Base-by-base conservation (phyloP, 2,797 vertebrate genomes). In the Uromys caudimaculatus region DNA sequence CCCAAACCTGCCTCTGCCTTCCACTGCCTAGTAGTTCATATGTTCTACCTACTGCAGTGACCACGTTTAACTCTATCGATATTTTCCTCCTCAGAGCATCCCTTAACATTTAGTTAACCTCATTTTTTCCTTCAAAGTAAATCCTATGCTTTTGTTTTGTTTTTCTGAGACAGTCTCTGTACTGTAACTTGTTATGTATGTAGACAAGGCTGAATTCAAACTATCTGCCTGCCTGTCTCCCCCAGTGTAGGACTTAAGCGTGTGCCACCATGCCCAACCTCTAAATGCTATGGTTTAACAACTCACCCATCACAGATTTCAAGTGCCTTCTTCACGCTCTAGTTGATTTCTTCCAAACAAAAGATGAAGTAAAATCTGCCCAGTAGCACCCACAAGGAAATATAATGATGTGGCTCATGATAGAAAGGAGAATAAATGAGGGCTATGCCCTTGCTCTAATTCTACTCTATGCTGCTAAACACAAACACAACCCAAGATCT, bases 21-120 rank as follows among this genome's bases (percentile, higher is more conserved):
- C 69, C 38, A 84, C 58, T 56, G 14, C 71, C 17, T 3, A 13
- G 50, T 3, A 13, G 50, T 52, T 79, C 56, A 35, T 8, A 13
- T 91, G 1, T 44, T 77, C 38, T 29, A 79, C 32, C 38, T 85
- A 27, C 78, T 29, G 16, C 35, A 24, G 41, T 81, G 35, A 76
- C 38, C 24, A 13, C 38, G 17, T 67, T 79, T 82, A 60, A 94
- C 24, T 24, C 64, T 64, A 81, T 92, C 56, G n/a, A n/a, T n/a
- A n/a, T 12, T 3, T 32, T 87, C 29, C 19, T 76, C 32, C 35
- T 93, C 0, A 86, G 27, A 89, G 56, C 4, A 87, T 69, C 32
- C 84, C 47, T 83, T 90, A 83, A 85, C 41, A 85, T 84, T 81
- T 64, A 21, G 38, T 54, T n/a, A 52, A n/a, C 75, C 60, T 93